A percentile compares a stretch with the other conserved stretches of the same genome.
phyloP scores from a whole-genome alignment of 2,797 vertebrate genomes.

The Fundulus diaphanus region DNA sequence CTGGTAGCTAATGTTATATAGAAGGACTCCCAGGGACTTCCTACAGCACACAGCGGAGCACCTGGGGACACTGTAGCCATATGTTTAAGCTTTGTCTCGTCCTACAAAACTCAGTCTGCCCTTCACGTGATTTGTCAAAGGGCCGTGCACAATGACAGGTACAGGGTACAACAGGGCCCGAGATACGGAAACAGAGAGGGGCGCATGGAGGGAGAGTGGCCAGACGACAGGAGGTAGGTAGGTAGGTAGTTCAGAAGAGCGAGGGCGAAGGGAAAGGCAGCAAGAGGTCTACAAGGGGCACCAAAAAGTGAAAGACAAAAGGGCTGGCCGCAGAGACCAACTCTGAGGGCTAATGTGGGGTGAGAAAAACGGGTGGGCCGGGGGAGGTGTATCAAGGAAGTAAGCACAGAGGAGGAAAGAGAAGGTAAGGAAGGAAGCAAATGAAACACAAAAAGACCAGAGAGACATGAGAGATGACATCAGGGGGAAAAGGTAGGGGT shows the following conservation, averaged over 20 bases:
- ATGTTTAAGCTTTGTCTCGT: conserved; percentile 97
- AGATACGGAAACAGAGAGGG: conserved; percentile 62
- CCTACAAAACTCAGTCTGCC: conserved; percentile 98
- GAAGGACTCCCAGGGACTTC: conserved; percentile 66
- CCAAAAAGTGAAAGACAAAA: conserved; percentile 34
- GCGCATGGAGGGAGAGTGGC: conserved; percentile 42
- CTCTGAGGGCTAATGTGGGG: conserved; percentile 17
- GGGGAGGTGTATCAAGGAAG: conserved; percentile 16
- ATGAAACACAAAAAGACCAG: conserved; percentile 23
- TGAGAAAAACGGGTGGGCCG: conserved; percentile 34
- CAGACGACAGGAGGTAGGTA: conserved; percentile 9
- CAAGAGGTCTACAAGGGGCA: conserved; percentile 22
- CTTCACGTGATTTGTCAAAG: conserved; percentile 97
- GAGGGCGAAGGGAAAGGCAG: conserved; percentile 33
- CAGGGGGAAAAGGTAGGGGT: conserved; percentile 47
- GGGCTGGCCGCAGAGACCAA: conserved; percentile 21
- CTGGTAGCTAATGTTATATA: conserved; percentile 72
- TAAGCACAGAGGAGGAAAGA: conserved; percentile 1
- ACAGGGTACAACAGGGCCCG: conserved; percentile 72
- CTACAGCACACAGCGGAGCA: conserved; percentile 71
- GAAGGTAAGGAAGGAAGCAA: conserved; percentile 27
- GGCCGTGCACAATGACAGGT: conserved; percentile 76
- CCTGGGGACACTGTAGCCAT: conserved; percentile 90
- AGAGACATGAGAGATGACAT: conserved; percentile 39
- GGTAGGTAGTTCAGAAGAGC: conserved; percentile 5